Conservation (phyloP, 2,888 invertebrate genomes). For the Pterostichus madidus region DNA sequence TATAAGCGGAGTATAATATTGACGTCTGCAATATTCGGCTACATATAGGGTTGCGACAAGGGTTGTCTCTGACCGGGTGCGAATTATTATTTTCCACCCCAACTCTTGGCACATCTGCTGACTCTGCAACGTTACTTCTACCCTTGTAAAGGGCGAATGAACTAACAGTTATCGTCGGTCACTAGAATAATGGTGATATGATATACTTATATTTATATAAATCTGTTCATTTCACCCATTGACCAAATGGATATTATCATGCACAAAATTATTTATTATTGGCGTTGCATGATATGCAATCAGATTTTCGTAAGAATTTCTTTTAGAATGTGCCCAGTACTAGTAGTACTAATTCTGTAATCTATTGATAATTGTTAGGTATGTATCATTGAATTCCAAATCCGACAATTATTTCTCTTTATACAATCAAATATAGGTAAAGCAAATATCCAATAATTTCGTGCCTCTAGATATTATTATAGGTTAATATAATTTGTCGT, state of each 20-base stretch:
- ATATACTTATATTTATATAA: conserved; percentile 20
- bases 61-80: conserved; percentile 28
- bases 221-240: not conserved
- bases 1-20: conserved; percentile 35
- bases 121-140: conserved; percentile 16
- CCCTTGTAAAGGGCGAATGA: conserved; percentile 39
- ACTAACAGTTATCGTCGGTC: conserved; percentile 45
- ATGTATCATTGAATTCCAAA: too few relatives aligned
- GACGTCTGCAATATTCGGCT: conserved; percentile 42
- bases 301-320: too few relatives aligned
- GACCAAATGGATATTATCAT: not conserved
- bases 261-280: too few relatives aligned
- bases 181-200: conserved; percentile 37
- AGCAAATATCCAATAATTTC: too few relatives aligned
- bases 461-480: too few relatives aligned
- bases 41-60: conserved; percentile 16
- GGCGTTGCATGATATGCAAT: too few relatives aligned
- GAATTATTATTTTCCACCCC: conserved; percentile 49
- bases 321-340: too few relatives aligned
- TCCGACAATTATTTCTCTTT: too few relatives aligned
- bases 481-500: too few relatives aligned
- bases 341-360: too few relatives aligned
- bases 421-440: too few relatives aligned
- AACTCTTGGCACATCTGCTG: conserved; percentile 48
- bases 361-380: too few relatives aligned